Conservation (phyloP, 2,888 invertebrate genomes). For the Sympetrum striolatum region DNA sequence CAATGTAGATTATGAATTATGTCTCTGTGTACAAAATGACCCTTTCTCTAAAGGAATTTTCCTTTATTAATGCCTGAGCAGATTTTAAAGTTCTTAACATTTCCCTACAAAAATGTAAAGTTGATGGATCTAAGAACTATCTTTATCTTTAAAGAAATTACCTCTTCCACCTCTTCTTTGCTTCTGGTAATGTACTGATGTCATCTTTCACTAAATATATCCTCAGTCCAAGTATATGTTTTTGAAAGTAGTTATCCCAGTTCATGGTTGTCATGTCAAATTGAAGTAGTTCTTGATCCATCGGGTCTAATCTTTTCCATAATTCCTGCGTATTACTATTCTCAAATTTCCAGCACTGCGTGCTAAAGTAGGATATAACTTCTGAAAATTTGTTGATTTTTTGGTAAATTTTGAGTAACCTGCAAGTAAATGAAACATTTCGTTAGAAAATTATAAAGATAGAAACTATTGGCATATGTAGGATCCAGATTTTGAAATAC, state of each 20-base stretch:
- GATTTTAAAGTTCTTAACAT: too few relatives aligned
- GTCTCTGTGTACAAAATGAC: too few relatives aligned
- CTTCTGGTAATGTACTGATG: conserved; percentile 74
- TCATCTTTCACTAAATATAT: conserved; percentile 83
- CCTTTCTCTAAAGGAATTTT: too few relatives aligned
- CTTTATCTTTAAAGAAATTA: conserved; percentile 53
- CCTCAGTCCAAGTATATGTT: conserved; percentile 75
- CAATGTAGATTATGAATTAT: too few relatives aligned
- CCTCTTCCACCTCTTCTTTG: conserved; percentile 67
- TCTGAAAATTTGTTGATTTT: conserved; percentile 77
- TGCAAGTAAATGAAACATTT: conserved; percentile 56
- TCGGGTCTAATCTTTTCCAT: conserved; percentile 64
- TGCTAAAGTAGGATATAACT: conserved; percentile 80
- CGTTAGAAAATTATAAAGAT: neutral
- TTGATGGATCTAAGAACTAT: too few relatives aligned
- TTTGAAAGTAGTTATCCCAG: conserved; percentile 77
- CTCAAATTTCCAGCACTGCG: conserved; percentile 76
- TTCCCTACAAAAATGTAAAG: too few relatives aligned
- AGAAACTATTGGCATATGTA: neutral
- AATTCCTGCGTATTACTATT: conserved; percentile 68
- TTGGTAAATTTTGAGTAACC: conserved; percentile 76
- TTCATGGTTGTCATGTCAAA: conserved; percentile 75
- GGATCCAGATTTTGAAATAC: neutral
- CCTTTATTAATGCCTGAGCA: too few relatives aligned
- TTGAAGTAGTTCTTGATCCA: conserved; percentile 71